Base-by-base conservation (phyloP, 2,797 vertebrate species). In the Sitta carolinensis region DNA sequence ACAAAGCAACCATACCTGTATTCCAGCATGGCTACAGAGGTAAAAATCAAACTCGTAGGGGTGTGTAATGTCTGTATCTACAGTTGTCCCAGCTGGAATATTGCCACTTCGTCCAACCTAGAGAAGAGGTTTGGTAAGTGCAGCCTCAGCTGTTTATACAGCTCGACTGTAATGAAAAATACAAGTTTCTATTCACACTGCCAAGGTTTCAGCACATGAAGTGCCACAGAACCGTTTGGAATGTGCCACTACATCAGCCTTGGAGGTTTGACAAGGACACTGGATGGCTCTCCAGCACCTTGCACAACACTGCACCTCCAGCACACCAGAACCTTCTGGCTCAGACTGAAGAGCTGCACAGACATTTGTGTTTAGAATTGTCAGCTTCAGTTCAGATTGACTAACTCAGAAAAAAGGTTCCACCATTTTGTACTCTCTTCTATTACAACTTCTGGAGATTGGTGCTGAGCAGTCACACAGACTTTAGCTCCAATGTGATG, bases 11-110 rank as follows among this genome's bases (percentile, higher is more conserved):
- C 74, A 9, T 96, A 99, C 99, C 99, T 99, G 99, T 98, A 99
- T 99, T 98, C 99, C 99, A 97, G 99, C 99, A 94, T 99, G 99
- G 98, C 99, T 99, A 98, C 99, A 99, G 98, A 99, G 99, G 98
- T 99, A 99, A 99, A 99, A 99, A 98, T 99, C 99, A 97, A 99
- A 99, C 97, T 99, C 99, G 47, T 99, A 99, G 11, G 99, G 99
- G 96, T 99, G 99, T 5, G 99, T 99, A 90, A 99, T 99, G 95
- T 99, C 99, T 17, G 99, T 99, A 87, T 99, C 99, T 80, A 99
- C 99, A 38, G 99, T 99, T 45, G 99, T 99, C 97, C 99, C 99
- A 96, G 99, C 99, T 93, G 99, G 99, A 98, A 99, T 99, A 98
- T 99, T 99, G 98, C 99, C 99, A 94, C 99, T 99, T 95, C 99